Base-by-base conservation (phyloP, 2,113 vertebrate species). In the Centropristis striata region DNA sequence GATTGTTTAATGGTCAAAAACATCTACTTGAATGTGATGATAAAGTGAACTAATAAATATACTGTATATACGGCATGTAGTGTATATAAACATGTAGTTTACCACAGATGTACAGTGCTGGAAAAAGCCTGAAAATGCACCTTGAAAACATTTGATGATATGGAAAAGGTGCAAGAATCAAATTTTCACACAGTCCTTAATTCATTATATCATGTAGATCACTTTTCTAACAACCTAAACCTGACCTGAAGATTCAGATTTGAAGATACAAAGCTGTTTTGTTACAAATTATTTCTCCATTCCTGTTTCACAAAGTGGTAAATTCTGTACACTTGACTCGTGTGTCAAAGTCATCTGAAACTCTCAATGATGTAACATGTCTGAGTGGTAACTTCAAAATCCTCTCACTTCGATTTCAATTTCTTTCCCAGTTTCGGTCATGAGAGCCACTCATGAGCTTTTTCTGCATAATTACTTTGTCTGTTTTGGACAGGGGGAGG, bases 381-480 rank as follows among this genome's bases (percentile, higher is more conserved):
- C 7, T 39, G 21, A 60, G 37, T 78, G 32, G 20, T 49, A 50
- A 71, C 53, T 41, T 44, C 20, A 72, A 36, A 79, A 78, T 49
- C 47, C 36, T 27, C 47, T 44, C 23, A 28, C 60, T 59, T 37
- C 2, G 2, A 46, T 58, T 86, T 60, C 32, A 27, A n/a, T 75
- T 21, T 64, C 57, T 46, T 25, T 12, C 37, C 4, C 1, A 7
- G 2, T 72, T 67, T 32, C 27, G 60, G 28, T 12, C 54, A 7
- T 37, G 37, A 59, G 25, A 66, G 25, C n/a, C 25, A 36, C 69
- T 81, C 60, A 16, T 42, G 32, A 32, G 37, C 27, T 66, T 80
- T 83, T 25, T 75, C 78, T 83, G 77, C 50, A 39, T 59, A 75
- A 67, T 65, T 75, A 60, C 51, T 69, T 73, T 60, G 32, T 58